Percentiles rank a stretch among this genome's conserved stretches.
Evolutionary conservation across 2,113 vertebrate genomes (phyloP).

Genomic region (Paedocypris sp.): DNA sequence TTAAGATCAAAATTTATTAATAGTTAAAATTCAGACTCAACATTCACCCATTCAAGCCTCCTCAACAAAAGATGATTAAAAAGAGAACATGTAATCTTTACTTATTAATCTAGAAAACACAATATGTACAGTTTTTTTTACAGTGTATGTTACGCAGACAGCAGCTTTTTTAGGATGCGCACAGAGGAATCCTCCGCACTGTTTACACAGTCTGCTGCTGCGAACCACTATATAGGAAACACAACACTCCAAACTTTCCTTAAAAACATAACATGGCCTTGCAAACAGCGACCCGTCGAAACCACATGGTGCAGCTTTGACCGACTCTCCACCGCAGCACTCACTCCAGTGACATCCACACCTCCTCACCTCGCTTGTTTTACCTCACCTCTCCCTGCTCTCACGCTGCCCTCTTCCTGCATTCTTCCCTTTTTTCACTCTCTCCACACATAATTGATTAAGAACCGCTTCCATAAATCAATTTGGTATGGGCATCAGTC

Average conservation of each 20-base stretch:
- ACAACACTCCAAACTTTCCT: conserved; percentile 3
- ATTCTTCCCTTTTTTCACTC: conserved; percentile 35
- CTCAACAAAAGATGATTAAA: too few relatives aligned
- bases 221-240: not conserved
- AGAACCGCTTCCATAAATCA: conserved; percentile 97
- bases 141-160: too few relatives aligned
- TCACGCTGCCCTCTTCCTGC: conserved; percentile 35
- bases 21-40: too few relatives aligned
- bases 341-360: conserved; percentile 22
- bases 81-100: too few relatives aligned
- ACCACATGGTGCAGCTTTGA: conserved; percentile 11
- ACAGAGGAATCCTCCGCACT: not conserved
- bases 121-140: too few relatives aligned
- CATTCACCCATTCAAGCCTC: too few relatives aligned
- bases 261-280: conserved; percentile 12
- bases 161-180: too few relatives aligned
- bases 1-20: too few relatives aligned
- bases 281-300: conserved; percentile 35
- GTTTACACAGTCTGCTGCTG: conserved; percentile 6
- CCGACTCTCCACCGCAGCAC: conserved; percentile 8
- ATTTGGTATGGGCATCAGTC: conserved; percentile 99
- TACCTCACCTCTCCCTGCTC: conserved; percentile 5
- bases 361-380: conserved; percentile 27
- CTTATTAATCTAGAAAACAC: too few relatives aligned
- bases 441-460: conserved; percentile 98